Evolutionary conservation across 2,888 invertebrate species (phyloP).

Genomic region (Cyclophora albipunctata): DNA sequence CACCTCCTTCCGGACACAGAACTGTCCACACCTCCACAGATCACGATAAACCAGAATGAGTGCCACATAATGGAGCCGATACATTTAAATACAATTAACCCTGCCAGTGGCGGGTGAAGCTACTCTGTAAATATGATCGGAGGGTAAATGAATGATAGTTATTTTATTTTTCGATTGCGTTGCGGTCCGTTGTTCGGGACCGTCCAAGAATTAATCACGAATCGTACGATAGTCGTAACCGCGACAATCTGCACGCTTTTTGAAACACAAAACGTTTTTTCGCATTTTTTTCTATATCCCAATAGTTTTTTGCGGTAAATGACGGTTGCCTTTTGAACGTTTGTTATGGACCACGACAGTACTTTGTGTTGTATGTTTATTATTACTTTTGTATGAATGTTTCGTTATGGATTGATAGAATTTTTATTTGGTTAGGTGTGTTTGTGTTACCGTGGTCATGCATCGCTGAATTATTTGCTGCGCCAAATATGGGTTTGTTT

Average conservation of each 20-base stretch:
- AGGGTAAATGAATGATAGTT: conserved; percentile 66
- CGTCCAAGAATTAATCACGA: conserved; percentile 71
- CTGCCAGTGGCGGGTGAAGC: conserved; percentile 35
- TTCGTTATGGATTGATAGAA: not conserved
- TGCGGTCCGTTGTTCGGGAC: conserved; percentile 50
- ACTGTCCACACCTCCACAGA: too few relatives aligned
- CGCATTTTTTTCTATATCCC: conserved; percentile 51
- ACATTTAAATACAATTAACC: conserved; percentile 4
- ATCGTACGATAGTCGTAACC: conserved; percentile 46
- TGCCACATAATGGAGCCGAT: too few relatives aligned
- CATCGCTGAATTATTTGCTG: not conserved
- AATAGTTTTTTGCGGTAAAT: conserved; percentile 70
- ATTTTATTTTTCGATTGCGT: conserved; percentile 71
- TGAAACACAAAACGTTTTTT: conserved; percentile 39
- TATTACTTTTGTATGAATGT: not conserved
- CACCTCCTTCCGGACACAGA: too few relatives aligned
- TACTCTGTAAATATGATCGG: conserved; percentile 50
- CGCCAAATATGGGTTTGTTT: not conserved
- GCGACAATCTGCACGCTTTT: conserved; percentile 68
- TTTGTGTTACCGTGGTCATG: not conserved
- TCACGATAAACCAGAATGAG: too few relatives aligned
- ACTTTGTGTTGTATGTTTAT: conserved; percentile 4
- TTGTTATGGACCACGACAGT: conserved; percentile 34
- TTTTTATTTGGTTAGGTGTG: not conserved
- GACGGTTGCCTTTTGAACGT: conserved; percentile 45